phyloP scores from a whole-genome alignment of 2,797 vertebrate genomes.

The Girardinus metallicus region DNA sequence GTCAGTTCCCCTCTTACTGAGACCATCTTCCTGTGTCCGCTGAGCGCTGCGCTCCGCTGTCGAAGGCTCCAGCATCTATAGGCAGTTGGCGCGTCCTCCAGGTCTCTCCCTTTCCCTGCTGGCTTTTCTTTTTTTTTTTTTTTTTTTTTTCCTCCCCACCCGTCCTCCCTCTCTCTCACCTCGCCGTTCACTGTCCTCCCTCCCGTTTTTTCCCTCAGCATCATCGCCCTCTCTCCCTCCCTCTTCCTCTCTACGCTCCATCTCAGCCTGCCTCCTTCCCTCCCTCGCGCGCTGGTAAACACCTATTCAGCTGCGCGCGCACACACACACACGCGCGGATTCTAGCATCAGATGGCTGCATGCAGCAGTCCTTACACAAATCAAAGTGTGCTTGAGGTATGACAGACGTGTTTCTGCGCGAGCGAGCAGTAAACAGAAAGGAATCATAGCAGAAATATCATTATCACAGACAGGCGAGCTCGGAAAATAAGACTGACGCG shows the following conservation, averaged over 20 bases:
- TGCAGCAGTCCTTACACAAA: conserved; percentile 33
- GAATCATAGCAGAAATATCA: conserved; percentile 32
- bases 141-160: conserved; percentile 63
- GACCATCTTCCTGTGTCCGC: conserved; percentile 84
- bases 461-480: conserved; percentile 19
- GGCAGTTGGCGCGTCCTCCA: conserved; percentile 74
- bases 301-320: conserved; percentile 39
- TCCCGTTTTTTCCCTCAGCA: conserved; percentile 69
- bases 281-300: conserved; percentile 63
- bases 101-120: conserved; percentile 70
- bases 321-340: conserved; percentile 8
- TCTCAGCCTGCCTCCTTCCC: conserved; percentile 48
- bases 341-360: conserved; percentile 11
- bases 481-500: conserved; percentile 33
- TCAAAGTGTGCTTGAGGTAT: conserved; percentile 52
- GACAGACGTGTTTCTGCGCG: conserved; percentile 35
- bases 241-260: conserved; percentile 29
- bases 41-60: conserved; percentile 74
- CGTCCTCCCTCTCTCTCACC: conserved; percentile 41
- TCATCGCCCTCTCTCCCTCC: conserved; percentile 54
- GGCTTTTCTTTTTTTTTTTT: conserved; percentile 75
- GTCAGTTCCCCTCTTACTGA: conserved; percentile 92
- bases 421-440: conserved; percentile 43
- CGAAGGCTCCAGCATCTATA: conserved; percentile 83
- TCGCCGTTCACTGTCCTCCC: conserved; percentile 62